Conservation (phyloP, 2,113 vertebrate species). For the Scomber scombrus region DNA sequence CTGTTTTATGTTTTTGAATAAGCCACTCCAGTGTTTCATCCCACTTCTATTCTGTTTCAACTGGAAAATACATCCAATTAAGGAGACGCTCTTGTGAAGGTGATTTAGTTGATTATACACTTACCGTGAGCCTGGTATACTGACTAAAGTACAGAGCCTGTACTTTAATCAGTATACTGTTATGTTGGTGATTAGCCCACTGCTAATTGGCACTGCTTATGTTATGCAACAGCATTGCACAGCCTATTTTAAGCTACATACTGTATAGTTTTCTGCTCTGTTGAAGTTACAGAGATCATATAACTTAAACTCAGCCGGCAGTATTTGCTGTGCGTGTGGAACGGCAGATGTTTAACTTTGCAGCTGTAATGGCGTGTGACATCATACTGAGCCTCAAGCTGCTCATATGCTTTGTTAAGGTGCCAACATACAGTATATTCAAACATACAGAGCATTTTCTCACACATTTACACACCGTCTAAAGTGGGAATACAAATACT, state of each 20-base stretch:
- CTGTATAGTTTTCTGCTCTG: conserved; percentile 20
- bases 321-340: conserved; percentile 31
- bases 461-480: not conserved
- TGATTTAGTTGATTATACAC: too few species aligned
- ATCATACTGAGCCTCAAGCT: conserved; percentile 51
- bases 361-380: conserved; percentile 57
- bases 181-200: not conserved
- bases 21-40: not conserved
- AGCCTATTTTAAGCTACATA: not conserved
- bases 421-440: conserved; percentile 14
- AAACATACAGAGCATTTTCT: conserved; percentile 29
- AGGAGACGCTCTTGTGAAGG: too few species aligned
- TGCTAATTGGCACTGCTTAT: not conserved
- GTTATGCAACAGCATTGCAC: not conserved
- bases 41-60: too few species aligned
- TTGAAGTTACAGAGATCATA: not conserved
- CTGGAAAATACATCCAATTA: too few species aligned
- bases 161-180: not conserved
- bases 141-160: not conserved
- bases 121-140: too few species aligned
- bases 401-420: conserved; percentile 36
- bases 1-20: not conserved
- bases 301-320: conserved; percentile 25
- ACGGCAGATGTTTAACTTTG: conserved; percentile 58
- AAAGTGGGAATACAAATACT: not conserved